Base-by-base conservation (phyloP, 2,797 vertebrate species). In the Pteronotus mesoamericanus region DNA sequence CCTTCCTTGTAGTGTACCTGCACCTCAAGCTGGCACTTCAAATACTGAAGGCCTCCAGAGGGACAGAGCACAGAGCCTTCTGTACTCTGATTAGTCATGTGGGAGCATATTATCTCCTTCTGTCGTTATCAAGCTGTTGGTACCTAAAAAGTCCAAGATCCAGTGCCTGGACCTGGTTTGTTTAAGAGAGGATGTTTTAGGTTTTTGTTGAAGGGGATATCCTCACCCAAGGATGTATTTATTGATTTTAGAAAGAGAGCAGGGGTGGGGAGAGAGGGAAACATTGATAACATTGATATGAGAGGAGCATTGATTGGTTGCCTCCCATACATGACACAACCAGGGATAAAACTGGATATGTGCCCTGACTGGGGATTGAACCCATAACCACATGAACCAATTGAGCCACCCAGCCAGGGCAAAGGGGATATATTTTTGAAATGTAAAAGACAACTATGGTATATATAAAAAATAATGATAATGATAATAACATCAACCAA, bases 391-490 rank as follows among this genome's bases (percentile, higher is more conserved):
- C 6, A 18, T 32, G 14, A n/a, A 64, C 32, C 61, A 64, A 16
- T 29, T 64, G 61, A 64, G 61, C 32, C 29, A 64, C 14, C 61
- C 16, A 32, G 32, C 29, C 29, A 64, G 61, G 26, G 32, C 61
- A n/a, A 87, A 66, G 42, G 39, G 26, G 18, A 12, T 55, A 1
- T 42, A 90, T n/a, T 88, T 96, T 83, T 89, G 79, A 80, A 87
- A 64, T 74, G 37, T 69, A 86, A 93, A 89, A 44, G 71, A 24
- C 42, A 83, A 61, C 78, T 72, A 53, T 24, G n/a, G 51, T 55
- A 22, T 24, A 66, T 37, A 69, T 3, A 29, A 44, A 75, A 86
- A 94, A 69, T 22, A 16, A 48, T 72, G 34, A 82, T 53, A 19
- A 37, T 82, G 87, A 84, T 22, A 37, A 32, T 34, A 88, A 16